A percentile compares a stretch with the other conserved stretches of the same genome.
Evolutionary conservation across 2,797 vertebrate species (phyloP).

Genomic region (Hoplostethus atlanticus): DNA sequence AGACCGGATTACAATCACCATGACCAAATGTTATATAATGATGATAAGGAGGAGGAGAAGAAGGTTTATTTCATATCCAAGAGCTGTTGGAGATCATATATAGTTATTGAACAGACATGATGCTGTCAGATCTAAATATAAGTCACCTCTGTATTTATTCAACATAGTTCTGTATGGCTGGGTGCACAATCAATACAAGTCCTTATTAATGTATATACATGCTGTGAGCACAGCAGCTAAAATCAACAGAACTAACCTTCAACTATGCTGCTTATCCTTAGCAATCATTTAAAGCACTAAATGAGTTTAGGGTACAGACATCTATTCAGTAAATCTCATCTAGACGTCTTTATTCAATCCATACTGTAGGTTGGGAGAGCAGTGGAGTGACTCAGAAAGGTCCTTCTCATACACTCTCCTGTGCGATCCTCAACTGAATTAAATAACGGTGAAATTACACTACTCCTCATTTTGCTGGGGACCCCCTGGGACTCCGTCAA

Average conservation of each 20-base stretch:
- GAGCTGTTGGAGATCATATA: too few species aligned
- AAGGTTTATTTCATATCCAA: too few species aligned
- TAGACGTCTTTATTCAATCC: background rate
- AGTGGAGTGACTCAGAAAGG: background rate
- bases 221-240: background rate
- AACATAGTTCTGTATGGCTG: background rate
- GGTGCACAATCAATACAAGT: slow-evolving; percentile 1
- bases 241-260: too few species aligned
- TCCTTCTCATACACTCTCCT: too few species aligned
- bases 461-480: background rate
- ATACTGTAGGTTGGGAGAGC: background rate
- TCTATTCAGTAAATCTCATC: background rate
- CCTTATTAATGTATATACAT: background rate
- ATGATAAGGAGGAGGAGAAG: too few species aligned
- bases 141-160: background rate
- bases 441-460: background rate
- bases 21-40: background rate
- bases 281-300: too few species aligned
- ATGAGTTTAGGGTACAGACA: background rate
- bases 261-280: too few species aligned
- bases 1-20: background rate
- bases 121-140: background rate
- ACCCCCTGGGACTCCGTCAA: background rate
- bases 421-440: too few species aligned
- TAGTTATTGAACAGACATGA: too few species aligned